Evolutionary conservation across 2,797 vertebrate genomes (phyloP), one percentile per base, ranked within the genome.

Genomic region (Bryconaethiops microstoma): DNA sequence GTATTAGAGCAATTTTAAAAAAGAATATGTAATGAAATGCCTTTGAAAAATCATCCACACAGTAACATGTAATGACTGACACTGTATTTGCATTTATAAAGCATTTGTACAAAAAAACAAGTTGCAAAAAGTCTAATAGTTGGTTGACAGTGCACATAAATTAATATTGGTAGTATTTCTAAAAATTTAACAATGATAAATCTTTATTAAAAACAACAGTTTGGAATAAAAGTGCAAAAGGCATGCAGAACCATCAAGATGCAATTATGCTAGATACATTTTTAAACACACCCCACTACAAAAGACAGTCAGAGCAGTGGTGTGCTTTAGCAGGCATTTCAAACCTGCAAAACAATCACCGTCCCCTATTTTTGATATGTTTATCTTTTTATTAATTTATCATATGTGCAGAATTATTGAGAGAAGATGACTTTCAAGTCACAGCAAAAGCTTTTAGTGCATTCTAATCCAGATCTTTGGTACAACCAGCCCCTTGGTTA

Each of bases 401-500:
- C 80, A 85, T 87, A 42, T 86, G 82, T 86, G 83, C 82, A 85
- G 85, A 83, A 83, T 81, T 82, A 87, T 74, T 83, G 67, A 83
- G 62, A 86, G 65, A 82, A 86, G 65, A 82, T 81, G 80, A 91
- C 86, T 84, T 87, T 89, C 72, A 88, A 76, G 86, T 90, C 88
- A 89, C 85, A 92, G 85, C 88, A 88, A 91, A 92, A 92, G 87
- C 81, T 86, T 89, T 84, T 86, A 90, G 89, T 91, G 88, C 91
- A 90, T 88, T 85, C 82, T 83, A 86, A 88, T 92, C 90, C 88
- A 89, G 86, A 89, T 93, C 90, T 94, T 92, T 92, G 91, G 92
- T 92, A 91, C 92, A 93, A 92, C 91, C 90, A 90, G 92, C 90
- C 92, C 84, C 89, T 92, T 91, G 89, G 90, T 91, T 90, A 89